Evolutionary conservation across 2,888 invertebrate species (phyloP).

Genomic region (Meganola albula): DNA sequence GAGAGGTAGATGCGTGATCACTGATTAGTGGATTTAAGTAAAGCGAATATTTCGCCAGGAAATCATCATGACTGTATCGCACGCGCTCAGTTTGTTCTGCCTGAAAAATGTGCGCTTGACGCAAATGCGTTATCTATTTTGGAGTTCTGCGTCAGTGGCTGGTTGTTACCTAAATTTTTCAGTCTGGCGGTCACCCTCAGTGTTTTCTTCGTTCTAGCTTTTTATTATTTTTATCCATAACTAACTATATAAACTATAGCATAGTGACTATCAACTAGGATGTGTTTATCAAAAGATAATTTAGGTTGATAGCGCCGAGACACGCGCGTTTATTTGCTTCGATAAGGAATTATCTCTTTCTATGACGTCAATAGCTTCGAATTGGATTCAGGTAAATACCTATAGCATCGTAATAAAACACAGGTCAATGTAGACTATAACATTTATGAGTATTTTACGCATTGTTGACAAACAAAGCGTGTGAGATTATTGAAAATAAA

Average conservation of each 20-base stretch:
- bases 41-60: constrained; percentile 66
- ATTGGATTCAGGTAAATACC: constrained; percentile 31
- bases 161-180: constrained; percentile 64
- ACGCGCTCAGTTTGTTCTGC: constrained; percentile 63
- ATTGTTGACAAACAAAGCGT: too few species aligned
- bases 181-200: constrained; percentile 63
- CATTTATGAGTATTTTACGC: too few species aligned
- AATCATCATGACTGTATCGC: constrained; percentile 59
- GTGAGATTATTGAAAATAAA: too few species aligned
- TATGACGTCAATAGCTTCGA: constrained; percentile 55
- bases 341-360: constrained; percentile 39
- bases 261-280: constrained; percentile 27
- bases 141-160: constrained; percentile 70
- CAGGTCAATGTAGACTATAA: too few species aligned
- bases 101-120: constrained; percentile 74
- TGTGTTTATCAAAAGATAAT: constrained; percentile 42
- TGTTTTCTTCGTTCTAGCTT: constrained; percentile 34
- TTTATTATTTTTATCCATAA: constrained; percentile 7
- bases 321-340: constrained; percentile 48
- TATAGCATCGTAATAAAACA: too few species aligned
- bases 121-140: constrained; percentile 78
- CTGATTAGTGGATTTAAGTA: constrained; percentile 48
- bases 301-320: constrained; percentile 41
- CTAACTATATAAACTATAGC: constrained; percentile 6
- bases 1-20: constrained; percentile 48